Conservation (phyloP, 2,888 invertebrate species). For the Acleris laterana region DNA sequence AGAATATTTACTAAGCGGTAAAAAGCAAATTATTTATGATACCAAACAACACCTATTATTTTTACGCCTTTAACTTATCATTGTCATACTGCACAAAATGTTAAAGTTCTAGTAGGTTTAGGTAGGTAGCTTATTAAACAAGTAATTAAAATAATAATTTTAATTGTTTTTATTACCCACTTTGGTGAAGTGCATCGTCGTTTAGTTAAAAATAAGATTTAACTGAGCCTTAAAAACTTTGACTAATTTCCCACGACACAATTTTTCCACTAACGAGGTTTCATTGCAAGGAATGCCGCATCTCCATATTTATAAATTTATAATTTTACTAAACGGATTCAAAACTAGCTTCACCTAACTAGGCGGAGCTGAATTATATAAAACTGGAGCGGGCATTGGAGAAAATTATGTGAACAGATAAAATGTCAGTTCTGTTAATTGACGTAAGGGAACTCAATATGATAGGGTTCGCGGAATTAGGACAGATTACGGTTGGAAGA, state of each 20-base stretch:
- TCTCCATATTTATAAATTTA: conserved; percentile 21
- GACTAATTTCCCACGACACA: conserved; percentile 6
- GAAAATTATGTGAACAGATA: conserved; percentile 26
- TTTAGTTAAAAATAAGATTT: too few species aligned
- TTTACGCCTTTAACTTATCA: too few species aligned
- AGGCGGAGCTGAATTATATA: conserved; percentile 10
- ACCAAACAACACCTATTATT: too few species aligned
- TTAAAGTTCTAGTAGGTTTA: too few species aligned
- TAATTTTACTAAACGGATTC: conserved; percentile 33
- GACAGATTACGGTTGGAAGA: conserved; percentile 9
- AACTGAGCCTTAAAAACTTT: too few species aligned
- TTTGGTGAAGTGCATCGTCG: background rate
- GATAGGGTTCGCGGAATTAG: conserved; percentile 20
- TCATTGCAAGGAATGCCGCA: conserved; percentile 20
- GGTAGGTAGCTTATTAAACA: too few species aligned
- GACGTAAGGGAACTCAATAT: conserved; percentile 26
- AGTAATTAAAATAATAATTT: background rate
- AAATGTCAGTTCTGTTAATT: conserved; percentile 27
- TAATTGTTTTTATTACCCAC: background rate
- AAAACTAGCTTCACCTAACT: conserved; percentile 27
- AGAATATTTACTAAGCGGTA: background rate
- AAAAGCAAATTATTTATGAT: background rate
- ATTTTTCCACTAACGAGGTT: conserved; percentile 3
- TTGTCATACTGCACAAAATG: too few species aligned
- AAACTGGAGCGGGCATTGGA: conserved; percentile 20